A percentile compares a stretch with the other conserved stretches of the same genome.
Evolutionary conservation across 2,888 invertebrate genomes (phyloP).

Genomic region (Dasypolia templi): DNA sequence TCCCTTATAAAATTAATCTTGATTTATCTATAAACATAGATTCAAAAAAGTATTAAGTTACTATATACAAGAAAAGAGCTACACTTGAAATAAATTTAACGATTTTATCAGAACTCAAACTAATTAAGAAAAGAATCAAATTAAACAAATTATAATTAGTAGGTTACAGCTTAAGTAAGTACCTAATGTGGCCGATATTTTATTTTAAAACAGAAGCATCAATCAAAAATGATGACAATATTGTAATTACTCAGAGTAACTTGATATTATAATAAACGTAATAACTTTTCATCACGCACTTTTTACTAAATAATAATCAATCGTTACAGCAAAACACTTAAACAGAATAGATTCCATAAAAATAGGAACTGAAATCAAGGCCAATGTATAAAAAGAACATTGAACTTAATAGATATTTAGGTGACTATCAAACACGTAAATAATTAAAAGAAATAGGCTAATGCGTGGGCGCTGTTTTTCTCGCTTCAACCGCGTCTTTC

Average conservation of each 20-base stretch:
- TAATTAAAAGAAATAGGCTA: slow-evolving; percentile 55
- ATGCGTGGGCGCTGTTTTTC: slow-evolving; percentile 57
- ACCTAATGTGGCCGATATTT: background rate
- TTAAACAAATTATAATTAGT: slow-evolving; percentile 3
- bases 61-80: background rate
- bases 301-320: slow-evolving; percentile 10
- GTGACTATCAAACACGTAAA: slow-evolving; percentile 28
- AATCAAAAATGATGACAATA: slow-evolving; percentile 5
- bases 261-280: no score
- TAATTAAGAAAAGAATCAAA: background rate
- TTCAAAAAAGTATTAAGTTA: background rate
- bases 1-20: background rate
- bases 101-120: background rate
- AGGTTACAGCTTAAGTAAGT: background rate
- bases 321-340: slow-evolving; percentile 9
- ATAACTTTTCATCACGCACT: slow-evolving; percentile 1
- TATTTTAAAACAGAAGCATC: background rate
- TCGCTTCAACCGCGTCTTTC: slow-evolving; percentile 15
- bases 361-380: slow-evolving; percentile 15
- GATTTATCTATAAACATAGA: background rate
- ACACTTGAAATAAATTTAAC: background rate
- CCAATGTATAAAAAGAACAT: slow-evolving; percentile 12
- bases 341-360: slow-evolving; percentile 1
- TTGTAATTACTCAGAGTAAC: slow-evolving; percentile 20
- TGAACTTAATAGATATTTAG: slow-evolving; percentile 37